A percentile compares a stretch with the other conserved stretches of the same genome.
Conservation (phyloP, 2,113 vertebrate genomes). For the Rhinoptilus africanus region DNA sequence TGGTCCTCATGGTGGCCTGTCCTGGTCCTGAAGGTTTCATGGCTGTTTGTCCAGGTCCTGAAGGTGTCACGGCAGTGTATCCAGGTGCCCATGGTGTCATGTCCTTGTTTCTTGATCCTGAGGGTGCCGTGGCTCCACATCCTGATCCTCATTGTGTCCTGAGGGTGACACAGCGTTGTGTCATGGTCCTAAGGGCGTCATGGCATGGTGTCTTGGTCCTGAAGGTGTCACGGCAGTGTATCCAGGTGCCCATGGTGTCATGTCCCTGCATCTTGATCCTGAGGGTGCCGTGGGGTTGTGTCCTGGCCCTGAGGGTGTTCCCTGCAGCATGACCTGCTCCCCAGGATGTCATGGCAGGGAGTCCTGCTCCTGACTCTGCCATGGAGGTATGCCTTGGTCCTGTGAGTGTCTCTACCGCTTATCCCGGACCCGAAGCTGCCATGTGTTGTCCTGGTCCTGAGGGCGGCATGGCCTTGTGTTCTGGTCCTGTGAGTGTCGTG, state of each 20-base stretch:
- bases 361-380: neutral
- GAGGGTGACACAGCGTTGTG: neutral
- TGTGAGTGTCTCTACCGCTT: neutral
- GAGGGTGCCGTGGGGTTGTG: neutral
- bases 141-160: too few species aligned
- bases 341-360: neutral
- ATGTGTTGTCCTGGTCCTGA: rapidly evolving
- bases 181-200: neutral
- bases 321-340: neutral
- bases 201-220: neutral
- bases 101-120: neutral
- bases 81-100: neutral
- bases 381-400: neutral
- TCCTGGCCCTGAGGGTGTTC: neutral
- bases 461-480: neutral
- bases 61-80: neutral
- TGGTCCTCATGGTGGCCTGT: neutral
- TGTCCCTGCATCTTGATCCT: neutral
- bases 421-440: neutral
- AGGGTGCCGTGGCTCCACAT: neutral
- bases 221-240: neutral
- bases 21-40: neutral
- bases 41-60: neutral
- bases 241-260: too few species aligned
- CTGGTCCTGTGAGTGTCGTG: neutral